Base-by-base conservation (phyloP, 2,797 vertebrate species). In the Hypotaenidia philippensis region DNA sequence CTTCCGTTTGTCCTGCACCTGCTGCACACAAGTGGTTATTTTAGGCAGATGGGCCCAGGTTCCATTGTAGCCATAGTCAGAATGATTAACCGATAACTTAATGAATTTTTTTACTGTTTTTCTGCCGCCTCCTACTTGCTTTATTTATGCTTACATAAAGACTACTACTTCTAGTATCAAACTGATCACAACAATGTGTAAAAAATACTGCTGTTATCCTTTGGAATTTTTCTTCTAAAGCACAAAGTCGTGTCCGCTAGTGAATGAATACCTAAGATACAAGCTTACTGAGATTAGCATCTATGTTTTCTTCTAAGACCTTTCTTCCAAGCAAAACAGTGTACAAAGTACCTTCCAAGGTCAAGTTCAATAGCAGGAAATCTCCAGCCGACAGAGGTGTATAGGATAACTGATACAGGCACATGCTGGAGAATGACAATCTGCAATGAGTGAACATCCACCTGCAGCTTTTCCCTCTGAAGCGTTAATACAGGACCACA, bases 301-400 rank as follows among this genome's bases (percentile, higher is more conserved):
- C 70, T 93, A 7, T 78, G 64, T 83, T 86, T 95, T 94, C 80
- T 82, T 92, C 61, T 55, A 81, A 84, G 74, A 90, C 50, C 26
- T 95, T 91, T 87, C 56, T 94, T 95, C 80, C 26, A 57, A 94
- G 69, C 66, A 71, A 87, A 87, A 74, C 57, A 83, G 56, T 26
- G 36, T 47, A 32, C 47, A 34, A 81, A 87, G 55, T 90, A 82
- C 63, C 70, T 93, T 95, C 82, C 92, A 96, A 97, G 93, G 95
- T 96, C 92, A 94, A 92, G 87, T 90, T 93, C 95, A 96, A 92
- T 89, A 80, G 94, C 82, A 94, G 87, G 78, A 92, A 93, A 93
- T 95, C 96, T 96, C 94, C 92, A 95, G 89, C 94, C 1, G 77
- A 57, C 87, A 95, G 77, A 94, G 49, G 63, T 89, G 69, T 90